Evolutionary conservation across 2,797 vertebrate species (phyloP).

Genomic region (Acanthurus lineatus): DNA sequence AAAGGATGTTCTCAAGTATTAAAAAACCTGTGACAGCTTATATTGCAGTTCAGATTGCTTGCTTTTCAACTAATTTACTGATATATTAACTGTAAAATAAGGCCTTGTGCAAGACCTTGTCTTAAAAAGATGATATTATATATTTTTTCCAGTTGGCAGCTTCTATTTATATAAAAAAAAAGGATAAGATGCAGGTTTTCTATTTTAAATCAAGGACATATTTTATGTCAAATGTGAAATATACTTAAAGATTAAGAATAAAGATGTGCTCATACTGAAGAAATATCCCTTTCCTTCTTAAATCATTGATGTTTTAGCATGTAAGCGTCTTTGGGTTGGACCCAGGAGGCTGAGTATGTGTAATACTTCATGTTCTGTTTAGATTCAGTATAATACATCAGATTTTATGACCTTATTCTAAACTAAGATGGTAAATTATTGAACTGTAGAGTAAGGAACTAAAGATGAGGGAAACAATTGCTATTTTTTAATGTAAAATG

Average conservation of each 20-base stretch:
- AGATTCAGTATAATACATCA: neutral
- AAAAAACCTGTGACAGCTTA: neutral
- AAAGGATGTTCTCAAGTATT: neutral
- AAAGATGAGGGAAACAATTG: too few species aligned
- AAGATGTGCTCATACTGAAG: neutral
- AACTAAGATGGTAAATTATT: neutral
- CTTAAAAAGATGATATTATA: neutral
- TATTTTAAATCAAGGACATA: neutral
- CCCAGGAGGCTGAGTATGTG: neutral
- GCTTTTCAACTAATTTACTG: too few species aligned
- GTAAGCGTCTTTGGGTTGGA: neutral
- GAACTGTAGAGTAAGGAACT: neutral
- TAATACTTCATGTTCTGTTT: neutral
- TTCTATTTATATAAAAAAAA: neutral
- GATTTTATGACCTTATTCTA: neutral
- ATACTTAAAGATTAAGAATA: neutral
- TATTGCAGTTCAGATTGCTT: too few species aligned
- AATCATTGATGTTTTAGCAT: slow-evolving; percentile 14
- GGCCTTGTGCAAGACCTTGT: neutral
- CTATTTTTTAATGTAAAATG: neutral
- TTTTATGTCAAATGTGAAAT: neutral
- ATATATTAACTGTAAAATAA: too few species aligned
- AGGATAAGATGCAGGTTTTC: neutral
- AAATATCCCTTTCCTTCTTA: neutral
- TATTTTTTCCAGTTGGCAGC: neutral